Conservation (phyloP, 2,113 vertebrate genomes). For the Perca fluviatilis region DNA sequence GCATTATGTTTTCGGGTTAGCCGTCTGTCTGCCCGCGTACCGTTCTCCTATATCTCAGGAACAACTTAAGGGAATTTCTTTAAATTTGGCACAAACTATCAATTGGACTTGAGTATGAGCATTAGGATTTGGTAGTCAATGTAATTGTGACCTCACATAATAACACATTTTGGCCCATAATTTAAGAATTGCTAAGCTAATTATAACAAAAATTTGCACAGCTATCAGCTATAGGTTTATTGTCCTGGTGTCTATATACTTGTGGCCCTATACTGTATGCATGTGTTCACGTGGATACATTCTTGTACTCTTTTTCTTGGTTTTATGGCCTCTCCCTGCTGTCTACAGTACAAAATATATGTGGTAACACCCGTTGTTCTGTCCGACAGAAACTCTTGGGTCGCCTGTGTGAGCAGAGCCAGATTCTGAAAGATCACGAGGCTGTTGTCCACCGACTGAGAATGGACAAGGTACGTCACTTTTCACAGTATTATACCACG, state of each 20-base stretch:
- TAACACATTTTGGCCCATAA: too few relatives aligned
- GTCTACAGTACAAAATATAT: not conserved
- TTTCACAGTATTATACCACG: not conserved
- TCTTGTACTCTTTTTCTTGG: not conserved
- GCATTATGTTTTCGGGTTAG: too few relatives aligned
- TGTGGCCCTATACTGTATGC: not conserved
- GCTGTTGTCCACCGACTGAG: conserved; percentile 91
- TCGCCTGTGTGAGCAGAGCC: conserved; percentile 93
- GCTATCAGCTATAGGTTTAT: not conserved
- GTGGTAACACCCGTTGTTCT: not conserved
- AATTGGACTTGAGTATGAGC: too few relatives aligned
- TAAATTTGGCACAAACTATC: too few relatives aligned
- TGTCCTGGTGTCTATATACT: not conserved
- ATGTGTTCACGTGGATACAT: not conserved
- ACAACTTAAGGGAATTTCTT: too few relatives aligned
- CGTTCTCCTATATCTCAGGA: too few relatives aligned
- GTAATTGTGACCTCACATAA: too few relatives aligned
- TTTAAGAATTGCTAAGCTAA: too few relatives aligned
- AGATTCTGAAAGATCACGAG: conserved; percentile 92
- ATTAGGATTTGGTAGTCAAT: too few relatives aligned
- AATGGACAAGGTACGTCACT: conserved; percentile 90
- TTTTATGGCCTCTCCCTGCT: not conserved
- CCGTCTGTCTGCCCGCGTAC: too few relatives aligned
- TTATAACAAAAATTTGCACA: too few relatives aligned
- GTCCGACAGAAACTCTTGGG: conserved; percentile 91